A percentile compares a stretch with the other conserved stretches of the same genome.
These are phyloP conservation scores for Epinotia brunnichana DNA, from an alignment of 2,888 invertebrate genomes.

Conservation along the genomic window DNA sequence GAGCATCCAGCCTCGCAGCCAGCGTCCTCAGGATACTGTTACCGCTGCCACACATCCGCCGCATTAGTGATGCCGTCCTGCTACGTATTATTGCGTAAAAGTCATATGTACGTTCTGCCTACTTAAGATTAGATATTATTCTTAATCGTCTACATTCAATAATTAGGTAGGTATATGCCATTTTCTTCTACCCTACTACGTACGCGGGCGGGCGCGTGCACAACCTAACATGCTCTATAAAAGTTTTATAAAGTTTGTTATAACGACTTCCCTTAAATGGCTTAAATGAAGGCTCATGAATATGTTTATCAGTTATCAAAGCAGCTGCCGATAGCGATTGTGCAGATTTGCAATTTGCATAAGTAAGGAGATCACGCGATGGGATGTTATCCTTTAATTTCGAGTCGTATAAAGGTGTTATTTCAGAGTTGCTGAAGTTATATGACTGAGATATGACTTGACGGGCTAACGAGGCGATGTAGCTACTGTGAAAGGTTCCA, in stretches of 20 bases:
- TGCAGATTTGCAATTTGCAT: constrained; percentile 43
- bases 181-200: neutral
- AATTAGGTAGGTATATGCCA: too few relatives aligned
- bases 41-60: too few relatives aligned
- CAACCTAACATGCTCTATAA: constrained; percentile 18
- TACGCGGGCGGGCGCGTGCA: neutral
- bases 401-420: constrained; percentile 33
- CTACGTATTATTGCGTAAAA: too few relatives aligned
- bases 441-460: neutral
- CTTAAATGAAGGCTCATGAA: constrained; percentile 37
- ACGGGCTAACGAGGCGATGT: neutral
- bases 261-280: constrained; percentile 35
- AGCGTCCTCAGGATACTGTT: too few relatives aligned
- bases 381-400: constrained; percentile 39
- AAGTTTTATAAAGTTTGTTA: constrained; percentile 25
- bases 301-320: constrained; percentile 41
- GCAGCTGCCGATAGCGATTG: constrained; percentile 44
- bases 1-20: too few relatives aligned
- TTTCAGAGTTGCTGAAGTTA: constrained; percentile 14
- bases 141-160: too few relatives aligned
- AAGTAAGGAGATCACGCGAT: constrained; percentile 41
- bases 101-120: too few relatives aligned
- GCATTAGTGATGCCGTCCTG: too few relatives aligned
- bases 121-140: too few relatives aligned
- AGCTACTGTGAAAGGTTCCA: too few relatives aligned